These are phyloP conservation scores for Callimorpha dominula DNA, from an alignment of 2,888 invertebrate species.

Conservation along the genomic window DNA sequence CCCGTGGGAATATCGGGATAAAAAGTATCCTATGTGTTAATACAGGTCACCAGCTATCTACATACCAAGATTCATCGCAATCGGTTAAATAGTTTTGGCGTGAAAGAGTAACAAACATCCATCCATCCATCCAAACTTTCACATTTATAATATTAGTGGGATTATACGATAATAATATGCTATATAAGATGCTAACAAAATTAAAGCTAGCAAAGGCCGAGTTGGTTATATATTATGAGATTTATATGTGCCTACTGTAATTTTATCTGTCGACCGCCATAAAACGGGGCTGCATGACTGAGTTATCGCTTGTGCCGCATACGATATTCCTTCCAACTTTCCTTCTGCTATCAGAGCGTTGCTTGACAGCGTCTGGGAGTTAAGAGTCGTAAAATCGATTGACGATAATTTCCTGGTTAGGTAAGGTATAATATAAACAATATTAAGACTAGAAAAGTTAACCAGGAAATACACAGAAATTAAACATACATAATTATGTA, in stretches of 20 bases:
- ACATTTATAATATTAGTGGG: no score
- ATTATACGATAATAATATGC: no score
- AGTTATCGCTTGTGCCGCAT: slow-evolving; percentile 26
- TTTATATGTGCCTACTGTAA: slow-evolving; percentile 20
- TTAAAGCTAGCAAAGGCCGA: slow-evolving; percentile 8
- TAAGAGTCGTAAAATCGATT: not conserved
- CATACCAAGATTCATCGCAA: no score
- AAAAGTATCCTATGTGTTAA: no score
- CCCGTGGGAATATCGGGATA: no score
- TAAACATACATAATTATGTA: no score
- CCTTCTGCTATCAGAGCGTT: not conserved
- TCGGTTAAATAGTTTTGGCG: no score
- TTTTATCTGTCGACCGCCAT: slow-evolving; percentile 34
- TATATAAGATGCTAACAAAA: no score
- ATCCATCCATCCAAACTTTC: no score
- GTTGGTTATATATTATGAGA: slow-evolving; percentile 27
- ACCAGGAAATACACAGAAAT: no score
- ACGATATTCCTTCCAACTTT: slow-evolving; percentile 23
- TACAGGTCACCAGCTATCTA: no score
- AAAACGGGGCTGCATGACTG: slow-evolving; percentile 25
- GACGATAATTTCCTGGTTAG: not conserved
- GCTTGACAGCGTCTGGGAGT: not conserved
- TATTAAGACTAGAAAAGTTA: not conserved
- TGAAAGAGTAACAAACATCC: no score
- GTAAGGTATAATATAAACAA: not conserved